Base-by-base conservation (phyloP, 2,888 invertebrate genomes). In the Cantharis nigra region DNA sequence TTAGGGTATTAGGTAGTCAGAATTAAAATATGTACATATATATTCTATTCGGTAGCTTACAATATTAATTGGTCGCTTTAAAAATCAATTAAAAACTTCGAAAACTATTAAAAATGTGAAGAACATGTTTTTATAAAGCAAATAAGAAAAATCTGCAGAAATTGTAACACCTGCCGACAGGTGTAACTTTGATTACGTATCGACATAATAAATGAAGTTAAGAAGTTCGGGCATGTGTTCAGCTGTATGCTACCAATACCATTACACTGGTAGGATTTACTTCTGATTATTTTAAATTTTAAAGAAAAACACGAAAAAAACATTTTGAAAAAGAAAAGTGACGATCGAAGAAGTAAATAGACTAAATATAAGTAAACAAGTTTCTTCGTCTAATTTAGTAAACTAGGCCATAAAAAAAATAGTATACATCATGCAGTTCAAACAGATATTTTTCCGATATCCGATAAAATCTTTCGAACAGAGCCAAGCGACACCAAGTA, bases 141-240 rank as follows among this genome's bases (percentile, higher is more conserved):
- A 78, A 78, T 75, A 71, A 72, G 23, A 64, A 77, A 71, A 33
- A 28, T 30, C 78, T 69, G 69, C 72, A 70, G 72, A 72, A 33
- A 63, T 64, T 28, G 69, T 63, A 72, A 65, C 78, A 78, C 75
- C 78, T 78, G 78, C 75, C 75, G 78, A 63, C 78, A 78, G 78
- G 78, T 78, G 78, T 71, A 75, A 49, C 70, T 71, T 71, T 78
- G 78, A 78, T 78, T 78, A 65, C 72, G 49, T 49, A 49, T 49
- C 49, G 26, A 69, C 69, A 71, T 3, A 49, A 67, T 26, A 69
- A 70, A 16, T 62, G 62, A 72, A 78, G 72, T 72, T 72, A 75
- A 70, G 65, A 69, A 74, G 63, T 62, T 71, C 77, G 71, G 62
- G 75, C 74, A 72, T 63, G 63, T 64, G 75, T 71, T 64, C 49